Evolutionary conservation across 2,888 invertebrate species (phyloP).

Genomic region (Stenolophus ochropezus): DNA sequence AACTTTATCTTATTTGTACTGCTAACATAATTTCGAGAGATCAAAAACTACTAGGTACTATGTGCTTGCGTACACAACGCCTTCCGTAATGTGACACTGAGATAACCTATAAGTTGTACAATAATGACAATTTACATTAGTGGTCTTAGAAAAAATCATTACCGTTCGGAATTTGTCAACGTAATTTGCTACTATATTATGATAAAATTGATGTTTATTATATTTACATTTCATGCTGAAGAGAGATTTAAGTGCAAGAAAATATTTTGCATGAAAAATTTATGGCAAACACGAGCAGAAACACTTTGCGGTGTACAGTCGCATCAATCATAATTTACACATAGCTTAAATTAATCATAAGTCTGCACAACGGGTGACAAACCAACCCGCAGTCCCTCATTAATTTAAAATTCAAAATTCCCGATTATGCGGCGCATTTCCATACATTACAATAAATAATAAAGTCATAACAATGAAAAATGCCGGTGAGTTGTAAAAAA

Average conservation of each 20-base stretch:
- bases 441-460: slow-evolving; percentile 58
- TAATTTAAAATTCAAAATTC: slow-evolving; percentile 53
- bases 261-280: neutral
- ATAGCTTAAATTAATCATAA: slow-evolving; percentile 6
- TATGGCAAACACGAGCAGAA: neutral
- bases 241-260: neutral
- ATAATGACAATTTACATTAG: too few species aligned
- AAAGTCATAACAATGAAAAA: slow-evolving; percentile 58
- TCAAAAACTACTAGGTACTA: too few species aligned
- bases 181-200: too few species aligned
- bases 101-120: too few species aligned
- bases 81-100: too few species aligned
- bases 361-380: neutral
- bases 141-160: too few species aligned
- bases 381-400: slow-evolving; percentile 19
- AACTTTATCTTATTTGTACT: too few species aligned
- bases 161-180: too few species aligned
- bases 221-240: too few species aligned
- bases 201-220: too few species aligned
- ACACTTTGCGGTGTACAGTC: neutral
- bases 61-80: too few species aligned
- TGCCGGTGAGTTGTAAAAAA: slow-evolving; percentile 49
- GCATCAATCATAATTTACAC: slow-evolving; percentile 33
- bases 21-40: too few species aligned
- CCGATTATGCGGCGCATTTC: slow-evolving; percentile 41